Evolutionary conservation across 2,113 vertebrate genomes (phyloP).

Genomic region (Aplodontia rufa): DNA sequence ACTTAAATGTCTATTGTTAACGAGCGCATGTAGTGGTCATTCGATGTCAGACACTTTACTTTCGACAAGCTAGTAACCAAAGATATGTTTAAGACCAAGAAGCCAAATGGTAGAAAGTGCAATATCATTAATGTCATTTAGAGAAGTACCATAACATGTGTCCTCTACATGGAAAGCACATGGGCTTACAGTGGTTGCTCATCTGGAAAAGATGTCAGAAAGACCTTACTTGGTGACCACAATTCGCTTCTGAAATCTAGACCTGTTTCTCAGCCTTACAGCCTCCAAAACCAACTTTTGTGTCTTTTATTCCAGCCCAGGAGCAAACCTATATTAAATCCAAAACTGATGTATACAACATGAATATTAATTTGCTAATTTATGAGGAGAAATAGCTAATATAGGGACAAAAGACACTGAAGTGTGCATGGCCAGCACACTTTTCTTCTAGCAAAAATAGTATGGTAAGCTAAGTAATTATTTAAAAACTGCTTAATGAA

Average conservation of each 20-base stretch:
- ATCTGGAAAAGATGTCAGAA: neutral
- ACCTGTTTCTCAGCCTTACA: neutral
- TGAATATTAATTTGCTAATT: constrained; percentile 14
- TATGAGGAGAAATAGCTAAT: neutral
- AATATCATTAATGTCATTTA: neutral
- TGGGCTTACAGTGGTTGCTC: neutral
- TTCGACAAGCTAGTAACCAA: neutral
- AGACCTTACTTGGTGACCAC: neutral
- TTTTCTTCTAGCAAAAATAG: neutral
- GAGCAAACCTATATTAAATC: neutral
- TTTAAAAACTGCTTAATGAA: neutral
- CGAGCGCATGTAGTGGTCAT: neutral
- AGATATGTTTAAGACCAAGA: neutral
- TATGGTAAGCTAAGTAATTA: neutral
- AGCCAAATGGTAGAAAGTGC: neutral
- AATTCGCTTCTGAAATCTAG: neutral
- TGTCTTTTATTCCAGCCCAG: neutral
- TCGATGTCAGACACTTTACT: neutral
- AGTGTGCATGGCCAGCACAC: neutral
- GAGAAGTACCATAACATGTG: neutral
- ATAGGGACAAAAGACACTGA: neutral
- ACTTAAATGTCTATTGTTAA: neutral
- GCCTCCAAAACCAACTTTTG: neutral
- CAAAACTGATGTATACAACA: neutral
- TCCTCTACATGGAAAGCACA: neutral